A percentile compares a stretch with the other conserved stretches of the same genome.
Evolutionary conservation across 1,140 invertebrate genomes (phyloP).

Genomic region (Bombus polaris): DNA sequence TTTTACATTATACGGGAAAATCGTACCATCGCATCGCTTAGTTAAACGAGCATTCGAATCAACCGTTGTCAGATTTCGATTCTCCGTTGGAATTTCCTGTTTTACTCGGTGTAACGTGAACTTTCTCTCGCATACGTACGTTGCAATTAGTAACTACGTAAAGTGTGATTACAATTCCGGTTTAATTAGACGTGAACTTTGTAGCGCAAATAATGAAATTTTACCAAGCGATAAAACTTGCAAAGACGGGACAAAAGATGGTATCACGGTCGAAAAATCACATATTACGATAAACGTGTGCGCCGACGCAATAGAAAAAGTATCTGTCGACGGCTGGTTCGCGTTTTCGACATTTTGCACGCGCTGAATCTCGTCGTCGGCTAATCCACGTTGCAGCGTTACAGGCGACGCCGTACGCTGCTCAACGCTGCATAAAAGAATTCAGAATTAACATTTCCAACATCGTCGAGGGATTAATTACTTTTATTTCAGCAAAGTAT

Average conservation of each 20-base stretch:
- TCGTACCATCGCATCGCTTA: no score
- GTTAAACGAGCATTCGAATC: background rate
- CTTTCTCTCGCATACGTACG: background rate
- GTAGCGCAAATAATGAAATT: background rate
- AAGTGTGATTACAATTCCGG: background rate
- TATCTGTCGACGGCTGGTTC: background rate
- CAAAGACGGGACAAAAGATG: no score
- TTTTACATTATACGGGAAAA: background rate
- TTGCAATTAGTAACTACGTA: no score
- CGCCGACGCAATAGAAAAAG: background rate
- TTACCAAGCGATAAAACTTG: no score
- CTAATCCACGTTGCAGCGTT: slow-evolving; percentile 6
- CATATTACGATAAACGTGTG: background rate
- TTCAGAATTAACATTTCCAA: slow-evolving; percentile 8
- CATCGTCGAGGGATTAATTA: slow-evolving; percentile 8
- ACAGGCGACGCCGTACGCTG: background rate
- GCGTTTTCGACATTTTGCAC: background rate
- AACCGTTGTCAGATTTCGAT: background rate
- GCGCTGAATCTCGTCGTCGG: no score
- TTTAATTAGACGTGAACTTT: no score
- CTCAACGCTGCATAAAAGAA: background rate
- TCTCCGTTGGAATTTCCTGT: background rate
- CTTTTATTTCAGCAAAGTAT: background rate
- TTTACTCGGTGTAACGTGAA: no score
- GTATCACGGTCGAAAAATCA: background rate